These are phyloP conservation scores for Anhinga anhinga DNA, from an alignment of 2,113 vertebrate genomes.

Conservation along the genomic window DNA sequence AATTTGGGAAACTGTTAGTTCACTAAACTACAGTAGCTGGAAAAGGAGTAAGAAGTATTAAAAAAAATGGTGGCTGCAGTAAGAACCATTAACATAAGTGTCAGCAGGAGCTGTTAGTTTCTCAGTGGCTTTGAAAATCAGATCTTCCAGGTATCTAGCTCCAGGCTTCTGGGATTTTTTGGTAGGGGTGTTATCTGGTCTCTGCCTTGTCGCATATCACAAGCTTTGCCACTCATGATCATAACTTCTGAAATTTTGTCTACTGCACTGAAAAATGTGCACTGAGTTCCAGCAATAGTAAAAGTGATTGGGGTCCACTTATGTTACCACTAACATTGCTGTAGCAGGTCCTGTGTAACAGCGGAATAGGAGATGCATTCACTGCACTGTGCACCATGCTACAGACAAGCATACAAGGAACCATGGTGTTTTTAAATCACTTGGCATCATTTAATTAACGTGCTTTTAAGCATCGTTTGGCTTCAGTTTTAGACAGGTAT, in stretches of 20 bases:
- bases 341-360: neutral
- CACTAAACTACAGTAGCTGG: neutral
- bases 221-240: neutral
- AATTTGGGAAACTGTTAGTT: neutral
- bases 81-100: neutral
- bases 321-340: neutral
- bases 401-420: neutral
- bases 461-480: neutral
- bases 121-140: neutral
- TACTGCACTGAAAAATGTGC: neutral
- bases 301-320: neutral
- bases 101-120: neutral
- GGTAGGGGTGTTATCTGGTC: neutral
- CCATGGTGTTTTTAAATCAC: neutral
- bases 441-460: neutral
- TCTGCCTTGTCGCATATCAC: neutral
- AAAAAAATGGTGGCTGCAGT: neutral
- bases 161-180: neutral
- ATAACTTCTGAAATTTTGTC: neutral
- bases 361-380: neutral
- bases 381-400: neutral
- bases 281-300: neutral
- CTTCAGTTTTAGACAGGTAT: neutral
- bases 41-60: neutral
- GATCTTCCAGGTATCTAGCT: neutral